Evolutionary conservation across 2,797 vertebrate species (phyloP).

Genomic region (Lithobates pipiens): DNA sequence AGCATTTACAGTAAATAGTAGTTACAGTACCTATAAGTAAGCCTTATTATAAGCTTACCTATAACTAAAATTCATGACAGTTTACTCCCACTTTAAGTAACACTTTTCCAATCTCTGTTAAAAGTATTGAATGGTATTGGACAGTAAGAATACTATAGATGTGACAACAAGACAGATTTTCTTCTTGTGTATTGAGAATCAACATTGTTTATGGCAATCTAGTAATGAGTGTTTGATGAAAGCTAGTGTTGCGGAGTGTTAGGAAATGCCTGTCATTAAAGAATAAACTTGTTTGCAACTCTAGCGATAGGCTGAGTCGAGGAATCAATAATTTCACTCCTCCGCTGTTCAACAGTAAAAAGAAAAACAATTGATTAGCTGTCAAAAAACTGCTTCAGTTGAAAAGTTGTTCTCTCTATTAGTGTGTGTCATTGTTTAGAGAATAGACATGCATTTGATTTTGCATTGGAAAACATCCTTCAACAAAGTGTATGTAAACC

Average conservation of each 20-base stretch:
- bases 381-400: background rate
- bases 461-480: background rate
- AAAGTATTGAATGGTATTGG: background rate
- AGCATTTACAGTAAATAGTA: no score
- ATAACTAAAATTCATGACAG: no score
- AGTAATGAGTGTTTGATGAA: background rate
- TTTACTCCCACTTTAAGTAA: background rate
- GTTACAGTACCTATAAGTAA: no score
- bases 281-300: background rate
- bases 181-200: background rate
- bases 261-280: background rate
- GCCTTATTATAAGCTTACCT: no score
- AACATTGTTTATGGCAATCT: background rate
- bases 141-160: background rate
- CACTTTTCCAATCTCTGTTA: background rate
- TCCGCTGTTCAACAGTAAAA: background rate
- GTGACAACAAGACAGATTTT: background rate
- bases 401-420: background rate
- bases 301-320: background rate
- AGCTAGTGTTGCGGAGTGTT: background rate
- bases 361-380: background rate
- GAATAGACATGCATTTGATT: background rate
- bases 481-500: background rate
- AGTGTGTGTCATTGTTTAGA: no score
- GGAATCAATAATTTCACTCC: background rate